Conservation (phyloP, 2,888 invertebrate species). For the Pterobdella sp. region DNA sequence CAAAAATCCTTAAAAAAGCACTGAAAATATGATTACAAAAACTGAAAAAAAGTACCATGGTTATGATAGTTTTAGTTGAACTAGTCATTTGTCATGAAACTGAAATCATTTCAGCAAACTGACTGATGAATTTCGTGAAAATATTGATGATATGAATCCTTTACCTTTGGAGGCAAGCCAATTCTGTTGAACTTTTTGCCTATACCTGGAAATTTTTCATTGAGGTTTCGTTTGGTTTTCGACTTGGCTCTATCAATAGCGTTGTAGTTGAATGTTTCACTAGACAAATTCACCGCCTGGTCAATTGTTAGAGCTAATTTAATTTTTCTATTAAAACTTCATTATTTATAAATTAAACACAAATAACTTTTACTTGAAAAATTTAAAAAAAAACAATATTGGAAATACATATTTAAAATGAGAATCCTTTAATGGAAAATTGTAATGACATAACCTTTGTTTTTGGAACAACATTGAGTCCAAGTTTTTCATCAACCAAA, state of each 20-base stretch:
- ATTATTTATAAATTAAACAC: neutral
- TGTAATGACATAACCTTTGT: conserved; percentile 83
- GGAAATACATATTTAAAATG: too few relatives aligned
- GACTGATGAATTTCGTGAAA: too few relatives aligned
- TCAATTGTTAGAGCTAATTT: neutral
- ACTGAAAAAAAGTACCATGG: too few relatives aligned
- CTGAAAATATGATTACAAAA: too few relatives aligned
- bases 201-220: conserved; percentile 85
- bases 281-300: conserved; percentile 82
- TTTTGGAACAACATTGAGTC: conserved; percentile 89
- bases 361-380: neutral
- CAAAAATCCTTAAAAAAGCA: too few relatives aligned
- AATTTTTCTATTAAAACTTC: neutral
- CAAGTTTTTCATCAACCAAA: conserved; percentile 88
- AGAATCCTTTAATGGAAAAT: too few relatives aligned
- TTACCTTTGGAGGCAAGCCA: conserved; percentile 89
- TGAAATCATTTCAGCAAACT: too few relatives aligned
- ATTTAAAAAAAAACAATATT: too few relatives aligned
- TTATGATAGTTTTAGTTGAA: too few relatives aligned
- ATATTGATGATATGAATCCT: too few relatives aligned
- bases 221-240: conserved; percentile 85
- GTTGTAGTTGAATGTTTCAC: conserved; percentile 95
- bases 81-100: too few relatives aligned
- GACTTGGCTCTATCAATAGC: conserved; percentile 92
- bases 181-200: conserved; percentile 85